Percentiles rank a stretch among this genome's conserved stretches.
Evolutionary conservation across 2,113 vertebrate species (phyloP).

Genomic region (Limnothrissa miodon): DNA sequence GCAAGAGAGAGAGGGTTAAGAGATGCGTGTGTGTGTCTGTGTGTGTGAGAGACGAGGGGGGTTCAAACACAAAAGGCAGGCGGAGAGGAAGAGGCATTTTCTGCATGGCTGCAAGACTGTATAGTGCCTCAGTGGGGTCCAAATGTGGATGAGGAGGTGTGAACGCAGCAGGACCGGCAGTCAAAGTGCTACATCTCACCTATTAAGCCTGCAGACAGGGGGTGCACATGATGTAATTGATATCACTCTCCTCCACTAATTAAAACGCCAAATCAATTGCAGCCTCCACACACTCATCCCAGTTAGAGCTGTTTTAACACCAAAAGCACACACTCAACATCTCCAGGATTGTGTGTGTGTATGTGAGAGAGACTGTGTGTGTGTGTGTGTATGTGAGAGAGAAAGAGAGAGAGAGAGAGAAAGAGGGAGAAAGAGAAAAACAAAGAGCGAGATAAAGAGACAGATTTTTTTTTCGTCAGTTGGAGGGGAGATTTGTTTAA

Average conservation of each 20-base stretch:
- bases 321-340: neutral
- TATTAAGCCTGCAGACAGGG: slow-evolving; percentile 69
- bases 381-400: neutral
- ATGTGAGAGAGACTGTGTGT: neutral
- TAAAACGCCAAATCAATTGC: slow-evolving; percentile 19
- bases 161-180: slow-evolving; percentile 49
- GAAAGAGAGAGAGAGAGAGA: neutral
- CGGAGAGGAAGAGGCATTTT: neutral
- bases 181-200: slow-evolving; percentile 65
- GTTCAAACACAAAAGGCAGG: neutral
- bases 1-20: too few species aligned
- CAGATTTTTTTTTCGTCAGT: neutral
- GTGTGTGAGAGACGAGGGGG: slow-evolving; percentile 15
- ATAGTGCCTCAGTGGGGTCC: slow-evolving; percentile 32
- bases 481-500: slow-evolving; percentile 7
- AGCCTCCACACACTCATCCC: neutral
- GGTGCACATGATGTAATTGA: slow-evolving; percentile 66
- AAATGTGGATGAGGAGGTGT: slow-evolving; percentile 42
- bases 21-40: slow-evolving; percentile 19
- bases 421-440: neutral
- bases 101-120: neutral
- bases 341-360: slow-evolving; percentile 12
- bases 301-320: neutral
- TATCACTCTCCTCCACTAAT: slow-evolving; percentile 67
- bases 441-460: neutral